Conservation (phyloP, 2,888 invertebrate genomes). For the Colostygia pectinataria region DNA sequence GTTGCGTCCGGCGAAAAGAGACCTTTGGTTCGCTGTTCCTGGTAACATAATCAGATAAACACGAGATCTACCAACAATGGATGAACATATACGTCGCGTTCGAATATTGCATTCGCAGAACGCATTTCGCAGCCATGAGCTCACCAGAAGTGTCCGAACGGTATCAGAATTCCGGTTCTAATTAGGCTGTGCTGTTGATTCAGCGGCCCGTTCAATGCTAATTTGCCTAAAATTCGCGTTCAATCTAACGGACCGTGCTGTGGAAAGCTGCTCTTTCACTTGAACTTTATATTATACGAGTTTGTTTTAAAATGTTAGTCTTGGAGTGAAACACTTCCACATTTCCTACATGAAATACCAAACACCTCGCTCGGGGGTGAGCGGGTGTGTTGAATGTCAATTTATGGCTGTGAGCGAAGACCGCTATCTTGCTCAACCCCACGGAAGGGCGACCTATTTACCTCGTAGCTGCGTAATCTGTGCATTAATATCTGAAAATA, state of each 20-base stretch:
- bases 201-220: slow-evolving; percentile 57
- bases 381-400: slow-evolving; percentile 47
- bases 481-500: slow-evolving; percentile 57
- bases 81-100: slow-evolving; percentile 48
- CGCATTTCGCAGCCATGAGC: slow-evolving; percentile 58
- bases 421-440: slow-evolving; percentile 60
- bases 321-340: slow-evolving; percentile 11
- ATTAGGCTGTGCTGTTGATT: slow-evolving; percentile 67
- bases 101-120: slow-evolving; percentile 67
- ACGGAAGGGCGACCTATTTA: slow-evolving; percentile 61
- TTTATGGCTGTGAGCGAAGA: slow-evolving; percentile 48
- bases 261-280: slow-evolving; percentile 43
- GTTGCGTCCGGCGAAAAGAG: slow-evolving; percentile 40
- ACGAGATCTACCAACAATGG: slow-evolving; percentile 40
- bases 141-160: slow-evolving; percentile 60
- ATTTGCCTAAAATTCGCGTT: slow-evolving; percentile 70
- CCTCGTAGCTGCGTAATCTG: slow-evolving; percentile 52
- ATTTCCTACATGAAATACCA: slow-evolving; percentile 6
- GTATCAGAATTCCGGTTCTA: slow-evolving; percentile 70
- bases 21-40: slow-evolving; percentile 33
- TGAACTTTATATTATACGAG: slow-evolving; percentile 28
- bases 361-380: slow-evolving; percentile 2
- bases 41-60: slow-evolving; percentile 29
- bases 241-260: slow-evolving; percentile 53
- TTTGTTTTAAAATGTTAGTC: slow-evolving; percentile 9